Base-by-base conservation (phyloP, 2,797 vertebrate species). In the Sebastes nivosus region DNA sequence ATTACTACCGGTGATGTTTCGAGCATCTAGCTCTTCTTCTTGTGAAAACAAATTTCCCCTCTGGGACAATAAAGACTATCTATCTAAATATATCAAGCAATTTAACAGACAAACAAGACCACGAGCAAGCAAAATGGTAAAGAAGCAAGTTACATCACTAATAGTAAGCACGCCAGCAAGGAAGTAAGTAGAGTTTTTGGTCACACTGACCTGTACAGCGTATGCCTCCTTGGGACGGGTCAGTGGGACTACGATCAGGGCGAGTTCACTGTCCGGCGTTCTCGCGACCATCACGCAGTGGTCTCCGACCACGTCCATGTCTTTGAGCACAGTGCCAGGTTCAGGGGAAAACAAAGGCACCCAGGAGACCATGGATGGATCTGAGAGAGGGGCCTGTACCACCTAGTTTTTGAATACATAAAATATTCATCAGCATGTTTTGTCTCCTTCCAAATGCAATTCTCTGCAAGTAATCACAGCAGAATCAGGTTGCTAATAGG, bases 261-360 rank as follows among this genome's bases (percentile, higher is more conserved):
- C 93, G 32, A 98, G 95, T 65, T 84, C 82, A 59, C 94, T 89
- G 46, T 91, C 86, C 69, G 89, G 70, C 0, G 92, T 95, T 91
- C 94, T 96, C 77, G 96, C 89, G 86, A 96, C 95, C 71, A 97
- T 86, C 87, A 99, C 76, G 61, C 97, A 98, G 84, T 97, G 92
- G 83, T 98, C 95, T 87, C 94, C 94, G 70, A 98, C 95, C 87
- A 99, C 94, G 58, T 99, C 98, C 96, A 99, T 95, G 90, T 99
- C 98, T 85, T 96, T 94, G 72, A 99, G 81, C 57, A 92, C 95
- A 57, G 91, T 95, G 64, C 95, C 95, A 75, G 95, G 88, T 68
- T 84, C 90, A 58, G 96, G 93, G 13, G 89, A 83, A 87, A 96
- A 97, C 88, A 98, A 76, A 3, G 96, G 85, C 52, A 93, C 91